Conservation (phyloP, 1,140 invertebrate species). For the Zaprionus gabonicus region DNA sequence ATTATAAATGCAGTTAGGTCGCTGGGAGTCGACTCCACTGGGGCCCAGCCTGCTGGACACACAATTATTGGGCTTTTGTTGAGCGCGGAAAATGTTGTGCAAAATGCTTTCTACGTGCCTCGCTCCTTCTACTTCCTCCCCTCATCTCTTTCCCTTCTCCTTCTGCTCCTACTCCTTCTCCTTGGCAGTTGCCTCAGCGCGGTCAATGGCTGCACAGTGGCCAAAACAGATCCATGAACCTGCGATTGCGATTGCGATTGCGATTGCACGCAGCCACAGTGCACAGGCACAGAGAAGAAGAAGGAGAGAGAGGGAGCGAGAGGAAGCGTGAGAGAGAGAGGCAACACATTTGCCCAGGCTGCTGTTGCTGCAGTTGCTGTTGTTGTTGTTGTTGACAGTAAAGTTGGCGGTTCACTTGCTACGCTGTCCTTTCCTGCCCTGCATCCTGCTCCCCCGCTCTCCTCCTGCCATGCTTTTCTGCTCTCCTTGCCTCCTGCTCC, state of each 20-base stretch:
- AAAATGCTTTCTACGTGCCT: constrained; percentile 76
- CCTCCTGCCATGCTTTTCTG: no score
- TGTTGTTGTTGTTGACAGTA: constrained; percentile 41
- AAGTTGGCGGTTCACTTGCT: constrained; percentile 14
- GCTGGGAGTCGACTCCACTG: constrained; percentile 28
- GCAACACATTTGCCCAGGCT: constrained; percentile 1
- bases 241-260: constrained; percentile 51
- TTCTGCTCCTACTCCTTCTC: not conserved
- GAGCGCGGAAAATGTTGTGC: constrained; percentile 80
- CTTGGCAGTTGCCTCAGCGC: not conserved
- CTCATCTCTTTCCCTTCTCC: not conserved
- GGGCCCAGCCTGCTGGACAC: constrained; percentile 43
- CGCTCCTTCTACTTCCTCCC: constrained; percentile 47
- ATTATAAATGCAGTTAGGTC: constrained; percentile 80
- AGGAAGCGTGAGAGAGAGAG: constrained; percentile 13
- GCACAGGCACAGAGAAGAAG: constrained; percentile 3
- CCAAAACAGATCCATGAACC: constrained; percentile 45
- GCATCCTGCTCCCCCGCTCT: not conserved
- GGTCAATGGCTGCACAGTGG: constrained; percentile 61
- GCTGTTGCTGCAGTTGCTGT: not conserved
- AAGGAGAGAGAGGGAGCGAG: constrained; percentile 6
- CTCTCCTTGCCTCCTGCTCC: not conserved
- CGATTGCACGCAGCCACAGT: constrained; percentile 9
- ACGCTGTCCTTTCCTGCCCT: constrained; percentile 2
- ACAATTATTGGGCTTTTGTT: constrained; percentile 70